Conservation (phyloP, 2,113 vertebrate species). For the Phrynosoma platyrhinos region DNA sequence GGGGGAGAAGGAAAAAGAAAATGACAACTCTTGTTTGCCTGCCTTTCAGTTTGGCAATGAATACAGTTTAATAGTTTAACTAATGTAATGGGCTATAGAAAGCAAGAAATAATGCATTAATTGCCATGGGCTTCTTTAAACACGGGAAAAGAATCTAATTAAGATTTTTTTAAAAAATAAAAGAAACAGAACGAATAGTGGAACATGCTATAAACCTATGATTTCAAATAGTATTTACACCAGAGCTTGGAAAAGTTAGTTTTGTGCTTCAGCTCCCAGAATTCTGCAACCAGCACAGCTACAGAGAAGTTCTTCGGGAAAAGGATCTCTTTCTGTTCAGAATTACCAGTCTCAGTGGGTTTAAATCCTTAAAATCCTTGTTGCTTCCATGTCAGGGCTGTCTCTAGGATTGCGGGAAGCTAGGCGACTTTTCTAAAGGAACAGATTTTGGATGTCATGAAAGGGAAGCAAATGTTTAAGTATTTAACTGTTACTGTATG, state of each 20-base stretch:
- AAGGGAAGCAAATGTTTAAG: no score
- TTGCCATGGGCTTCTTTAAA: neutral
- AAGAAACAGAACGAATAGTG: neutral
- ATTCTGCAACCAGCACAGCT: neutral
- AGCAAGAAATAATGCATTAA: slow-evolving; percentile 9
- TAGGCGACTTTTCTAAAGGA: no score
- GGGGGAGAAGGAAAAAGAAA: neutral
- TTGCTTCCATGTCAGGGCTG: no score
- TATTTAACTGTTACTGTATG: no score
- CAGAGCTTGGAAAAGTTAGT: neutral
- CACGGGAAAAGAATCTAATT: slow-evolving; percentile 9
- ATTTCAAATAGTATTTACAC: neutral
- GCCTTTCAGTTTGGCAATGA: neutral
- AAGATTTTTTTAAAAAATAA: slow-evolving; percentile 12
- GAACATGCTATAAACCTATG: neutral
- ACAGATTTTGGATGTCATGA: no score
- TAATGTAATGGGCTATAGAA: slow-evolving; percentile 16
- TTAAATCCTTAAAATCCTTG: no score
- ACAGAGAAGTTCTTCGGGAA: no score
- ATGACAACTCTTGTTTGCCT: neutral
- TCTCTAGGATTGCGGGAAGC: no score
- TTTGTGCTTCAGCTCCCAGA: neutral
- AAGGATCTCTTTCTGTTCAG: no score
- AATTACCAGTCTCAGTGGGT: no score
- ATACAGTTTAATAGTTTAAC: slow-evolving; percentile 33